Conservation (phyloP, 1,140 invertebrate species). For the Lysiphlebus fabarum region DNA sequence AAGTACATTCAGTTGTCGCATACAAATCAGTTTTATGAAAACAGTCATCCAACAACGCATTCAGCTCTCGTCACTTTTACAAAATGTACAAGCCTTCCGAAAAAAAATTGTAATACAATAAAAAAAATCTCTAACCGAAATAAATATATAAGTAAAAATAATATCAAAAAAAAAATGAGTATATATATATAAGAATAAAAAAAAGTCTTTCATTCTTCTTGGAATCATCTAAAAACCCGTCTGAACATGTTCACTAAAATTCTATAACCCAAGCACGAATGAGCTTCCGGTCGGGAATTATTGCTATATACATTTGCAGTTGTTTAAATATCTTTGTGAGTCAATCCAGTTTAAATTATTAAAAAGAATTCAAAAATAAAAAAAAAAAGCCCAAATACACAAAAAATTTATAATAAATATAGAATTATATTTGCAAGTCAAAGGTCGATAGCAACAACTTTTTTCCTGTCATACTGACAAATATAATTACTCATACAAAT, state of each 20-base stretch:
- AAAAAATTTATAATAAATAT: too few species aligned
- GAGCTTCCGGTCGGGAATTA: slow-evolving; percentile 18
- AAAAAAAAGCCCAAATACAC: background rate
- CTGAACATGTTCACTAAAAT: slow-evolving; percentile 3
- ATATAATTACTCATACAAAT: too few species aligned
- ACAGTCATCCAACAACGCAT: background rate
- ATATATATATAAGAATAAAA: background rate
- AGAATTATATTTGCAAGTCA: too few species aligned
- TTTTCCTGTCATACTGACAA: too few species aligned
- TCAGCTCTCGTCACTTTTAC: slow-evolving; percentile 5
- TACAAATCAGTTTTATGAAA: background rate
- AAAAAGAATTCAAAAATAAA: too few species aligned
- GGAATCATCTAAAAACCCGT: slow-evolving; percentile 19
- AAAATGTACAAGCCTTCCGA: slow-evolving; percentile 9
- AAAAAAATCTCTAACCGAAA: background rate
- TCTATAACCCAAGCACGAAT: slow-evolving; percentile 17
- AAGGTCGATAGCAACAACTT: too few species aligned
- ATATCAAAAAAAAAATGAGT: background rate
- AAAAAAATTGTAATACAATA: background rate
- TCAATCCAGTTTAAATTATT: too few species aligned
- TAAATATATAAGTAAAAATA: background rate
- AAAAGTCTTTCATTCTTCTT: slow-evolving; percentile 8
- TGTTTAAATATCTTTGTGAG: too few species aligned
- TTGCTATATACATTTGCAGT: slow-evolving; percentile 3
- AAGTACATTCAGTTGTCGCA: background rate